Conservation (phyloP, 2,888 invertebrate species). For the Pegoplata infirma region DNA sequence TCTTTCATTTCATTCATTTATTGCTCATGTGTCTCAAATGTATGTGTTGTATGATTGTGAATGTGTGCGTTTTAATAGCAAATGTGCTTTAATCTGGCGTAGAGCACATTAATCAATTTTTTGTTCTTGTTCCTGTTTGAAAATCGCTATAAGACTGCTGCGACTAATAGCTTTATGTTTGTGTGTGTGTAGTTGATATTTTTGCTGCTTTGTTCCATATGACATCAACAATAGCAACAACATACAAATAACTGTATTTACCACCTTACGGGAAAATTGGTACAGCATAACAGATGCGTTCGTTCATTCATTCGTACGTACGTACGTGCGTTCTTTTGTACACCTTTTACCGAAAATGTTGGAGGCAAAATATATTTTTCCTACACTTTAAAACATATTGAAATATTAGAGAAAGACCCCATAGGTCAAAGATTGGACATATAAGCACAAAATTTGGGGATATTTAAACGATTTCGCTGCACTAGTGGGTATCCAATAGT, state of each 20-base stretch:
- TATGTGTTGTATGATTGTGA: conserved; percentile 10
- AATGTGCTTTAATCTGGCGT: conserved; percentile 68
- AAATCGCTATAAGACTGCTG: conserved; percentile 12
- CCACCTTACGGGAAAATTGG: conserved; percentile 60
- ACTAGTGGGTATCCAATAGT: no score
- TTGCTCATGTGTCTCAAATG: not conserved
- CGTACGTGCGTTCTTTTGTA: no score
- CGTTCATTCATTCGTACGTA: conserved; percentile 27
- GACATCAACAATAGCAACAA: conserved; percentile 16
- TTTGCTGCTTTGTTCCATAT: not conserved
- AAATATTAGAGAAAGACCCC: no score
- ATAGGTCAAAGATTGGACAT: no score
- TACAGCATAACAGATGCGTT: conserved; percentile 59
- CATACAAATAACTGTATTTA: conserved; percentile 44
- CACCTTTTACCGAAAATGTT: no score
- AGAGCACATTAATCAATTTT: conserved; percentile 69
- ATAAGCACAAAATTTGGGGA: no score
- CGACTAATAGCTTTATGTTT: not conserved
- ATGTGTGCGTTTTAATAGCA: conserved; percentile 49
- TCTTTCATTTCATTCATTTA: conserved; percentile 23
- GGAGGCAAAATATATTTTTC: no score
- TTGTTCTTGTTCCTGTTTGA: conserved; percentile 59
- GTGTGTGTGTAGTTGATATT: not conserved
- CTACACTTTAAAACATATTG: no score
- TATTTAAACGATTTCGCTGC: no score